Evolutionary conservation across 2,797 vertebrate genomes (phyloP).

Genomic region (Pseudochirops cupreus): DNA sequence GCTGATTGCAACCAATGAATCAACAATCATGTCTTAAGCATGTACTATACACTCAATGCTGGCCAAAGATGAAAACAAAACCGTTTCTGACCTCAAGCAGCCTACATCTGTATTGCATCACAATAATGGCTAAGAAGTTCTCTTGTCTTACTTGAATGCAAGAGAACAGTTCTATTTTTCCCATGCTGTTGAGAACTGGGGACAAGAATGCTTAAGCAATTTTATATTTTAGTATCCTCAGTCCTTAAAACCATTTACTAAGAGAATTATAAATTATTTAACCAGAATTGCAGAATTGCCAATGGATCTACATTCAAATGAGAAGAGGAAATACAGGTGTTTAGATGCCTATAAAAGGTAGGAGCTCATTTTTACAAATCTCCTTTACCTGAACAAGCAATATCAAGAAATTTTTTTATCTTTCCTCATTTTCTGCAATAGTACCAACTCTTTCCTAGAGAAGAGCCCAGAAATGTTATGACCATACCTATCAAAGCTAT

Average conservation of each 20-base stretch:
- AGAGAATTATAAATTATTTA: neutral
- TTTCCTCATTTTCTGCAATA: neutral
- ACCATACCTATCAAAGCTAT: neutral
- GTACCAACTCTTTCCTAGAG: neutral
- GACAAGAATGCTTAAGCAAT: neutral
- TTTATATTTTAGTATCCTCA: neutral
- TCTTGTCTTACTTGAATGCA: neutral
- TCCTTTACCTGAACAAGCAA: neutral
- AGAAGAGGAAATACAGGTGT: neutral
- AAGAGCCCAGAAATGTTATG: neutral
- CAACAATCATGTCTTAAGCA: neutral
- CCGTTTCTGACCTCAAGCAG: neutral
- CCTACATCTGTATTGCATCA: neutral
- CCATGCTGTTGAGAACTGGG: neutral
- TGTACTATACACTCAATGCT: neutral
- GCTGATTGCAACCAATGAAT: neutral
- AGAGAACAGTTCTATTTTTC: neutral
- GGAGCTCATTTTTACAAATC: neutral
- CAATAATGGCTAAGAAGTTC: neutral
- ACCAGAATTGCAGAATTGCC: neutral
- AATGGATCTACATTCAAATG: neutral
- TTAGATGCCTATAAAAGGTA: neutral
- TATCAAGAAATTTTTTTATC: neutral
- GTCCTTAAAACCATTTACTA: neutral
- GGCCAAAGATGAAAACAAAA: neutral